Percentiles rank a stretch among this genome's conserved stretches.
phyloP scores from a whole-genome alignment of 2,888 invertebrate genomes.

The Maniola hyperantus region DNA sequence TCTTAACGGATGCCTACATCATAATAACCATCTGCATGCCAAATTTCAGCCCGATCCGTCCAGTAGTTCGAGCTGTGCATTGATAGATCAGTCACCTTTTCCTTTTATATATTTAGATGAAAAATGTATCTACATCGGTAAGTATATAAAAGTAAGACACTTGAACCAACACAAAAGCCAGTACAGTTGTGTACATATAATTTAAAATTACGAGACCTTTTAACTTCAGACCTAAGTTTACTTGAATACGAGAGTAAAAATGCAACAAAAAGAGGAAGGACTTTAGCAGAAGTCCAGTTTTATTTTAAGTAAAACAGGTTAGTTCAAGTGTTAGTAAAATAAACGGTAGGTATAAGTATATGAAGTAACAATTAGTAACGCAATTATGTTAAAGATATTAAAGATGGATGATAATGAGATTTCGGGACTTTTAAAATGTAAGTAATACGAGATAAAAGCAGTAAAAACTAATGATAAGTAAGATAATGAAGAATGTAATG shows the following conservation, averaged over 20 bases:
- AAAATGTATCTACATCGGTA: background rate
- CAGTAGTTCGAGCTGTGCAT: too few relatives aligned
- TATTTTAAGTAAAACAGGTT: constrained; percentile 23
- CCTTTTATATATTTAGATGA: too few relatives aligned
- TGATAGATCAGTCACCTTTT: too few relatives aligned
- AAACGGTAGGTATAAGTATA: background rate
- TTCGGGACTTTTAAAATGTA: background rate
- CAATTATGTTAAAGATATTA: too few relatives aligned
- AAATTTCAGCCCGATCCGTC: too few relatives aligned
- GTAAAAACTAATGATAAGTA: background rate
- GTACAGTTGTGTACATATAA: constrained; percentile 21
- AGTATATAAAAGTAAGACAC: background rate
- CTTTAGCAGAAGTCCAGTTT: constrained; percentile 47
- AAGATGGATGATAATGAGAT: background rate
- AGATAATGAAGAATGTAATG: background rate
- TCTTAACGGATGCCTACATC: too few relatives aligned
- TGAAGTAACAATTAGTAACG: too few relatives aligned
- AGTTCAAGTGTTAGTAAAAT: background rate
- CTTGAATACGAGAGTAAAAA: constrained; percentile 41
- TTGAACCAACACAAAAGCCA: constrained; percentile 26
- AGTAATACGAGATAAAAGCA: background rate
- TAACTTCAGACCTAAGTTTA: constrained; percentile 42
- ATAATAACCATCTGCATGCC: too few relatives aligned
- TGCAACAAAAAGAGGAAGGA: constrained; percentile 42
- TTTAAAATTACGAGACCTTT: constrained; percentile 30